A percentile compares a stretch with the other conserved stretches of the same genome.
phyloP scores from a whole-genome alignment of 92 coral and sea anemone genomes.

The Diadumene lineata region DNA sequence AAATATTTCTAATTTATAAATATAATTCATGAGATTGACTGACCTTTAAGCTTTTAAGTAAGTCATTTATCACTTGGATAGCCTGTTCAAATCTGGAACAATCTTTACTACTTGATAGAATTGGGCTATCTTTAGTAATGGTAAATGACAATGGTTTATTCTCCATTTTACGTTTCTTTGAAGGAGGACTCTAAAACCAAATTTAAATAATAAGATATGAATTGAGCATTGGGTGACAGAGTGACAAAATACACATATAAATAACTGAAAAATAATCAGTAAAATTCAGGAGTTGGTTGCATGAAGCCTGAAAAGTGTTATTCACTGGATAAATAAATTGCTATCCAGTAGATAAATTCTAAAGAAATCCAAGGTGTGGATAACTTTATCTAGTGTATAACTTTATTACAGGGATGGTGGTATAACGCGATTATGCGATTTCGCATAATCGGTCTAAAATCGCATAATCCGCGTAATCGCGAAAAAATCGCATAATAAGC shows the following conservation, averaged over 20 bases:
- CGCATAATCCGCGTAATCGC: no score
- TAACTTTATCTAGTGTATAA: no score
- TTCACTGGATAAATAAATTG: no score
- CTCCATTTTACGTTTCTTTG: slow-evolving; percentile 71
- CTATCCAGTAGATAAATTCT: no score
- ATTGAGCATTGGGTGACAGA: background rate
- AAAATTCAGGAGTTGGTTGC: no score
- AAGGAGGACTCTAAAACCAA: slow-evolving; percentile 62
- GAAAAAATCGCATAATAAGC: no score
- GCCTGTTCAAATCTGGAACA: slow-evolving; percentile 22
- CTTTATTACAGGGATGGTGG: no score
- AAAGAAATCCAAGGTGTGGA: no score
- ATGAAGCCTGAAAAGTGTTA: no score
- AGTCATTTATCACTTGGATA: slow-evolving; percentile 30
- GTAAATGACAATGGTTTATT: slow-evolving; percentile 69
- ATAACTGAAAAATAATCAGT: background rate
- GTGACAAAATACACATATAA: background rate
- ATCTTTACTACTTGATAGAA: slow-evolving; percentile 1
- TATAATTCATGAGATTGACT: background rate
- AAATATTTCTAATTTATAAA: no score
- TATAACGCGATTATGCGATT: no score
- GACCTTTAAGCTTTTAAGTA: slow-evolving; percentile 65
- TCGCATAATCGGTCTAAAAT: no score
- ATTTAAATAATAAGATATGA: background rate
- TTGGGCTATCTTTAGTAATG: slow-evolving; percentile 50